Conservation (phyloP, 2,797 vertebrate genomes). For the Lepidocolaptes lacrymiger region DNA sequence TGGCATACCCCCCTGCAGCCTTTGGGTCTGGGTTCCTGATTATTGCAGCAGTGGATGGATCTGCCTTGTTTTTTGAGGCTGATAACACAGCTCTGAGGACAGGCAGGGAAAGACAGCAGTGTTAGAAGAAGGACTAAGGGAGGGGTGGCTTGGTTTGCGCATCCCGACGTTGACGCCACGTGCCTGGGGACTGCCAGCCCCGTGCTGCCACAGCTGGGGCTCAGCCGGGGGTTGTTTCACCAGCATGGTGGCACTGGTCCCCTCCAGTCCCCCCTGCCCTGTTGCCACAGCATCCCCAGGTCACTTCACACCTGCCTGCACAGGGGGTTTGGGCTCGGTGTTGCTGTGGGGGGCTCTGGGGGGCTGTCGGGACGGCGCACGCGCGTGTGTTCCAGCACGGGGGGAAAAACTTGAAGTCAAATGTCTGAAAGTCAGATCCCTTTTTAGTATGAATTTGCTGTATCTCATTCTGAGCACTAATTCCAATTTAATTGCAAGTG, state of each 20-base stretch:
- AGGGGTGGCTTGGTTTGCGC: background rate
- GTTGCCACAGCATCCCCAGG: background rate
- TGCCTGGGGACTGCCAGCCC: background rate
- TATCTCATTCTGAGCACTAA: constrained; percentile 92
- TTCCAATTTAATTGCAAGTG: constrained; percentile 99
- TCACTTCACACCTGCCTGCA: background rate
- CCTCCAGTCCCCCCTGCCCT: background rate
- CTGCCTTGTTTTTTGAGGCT: background rate
- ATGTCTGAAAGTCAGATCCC: constrained; percentile 88
- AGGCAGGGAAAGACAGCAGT: background rate
- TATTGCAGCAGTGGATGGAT: background rate
- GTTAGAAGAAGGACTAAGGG: rapidly evolving
- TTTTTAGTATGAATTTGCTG: constrained; percentile 88
- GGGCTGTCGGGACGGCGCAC: rapidly evolving
- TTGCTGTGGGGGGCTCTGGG: background rate
- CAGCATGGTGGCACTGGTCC: rapidly evolving
- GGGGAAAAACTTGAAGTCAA: constrained; percentile 78
- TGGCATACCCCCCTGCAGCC: background rate
- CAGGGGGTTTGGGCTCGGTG: background rate
- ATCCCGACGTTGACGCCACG: rapidly evolving
- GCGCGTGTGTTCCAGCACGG: background rate
- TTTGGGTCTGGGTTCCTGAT: background rate
- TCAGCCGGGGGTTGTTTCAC: background rate
- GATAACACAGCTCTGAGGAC: background rate
- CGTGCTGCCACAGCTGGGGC: background rate